Conservation (phyloP, 2,797 vertebrate genomes). For the Cynopterus sphinx region DNA sequence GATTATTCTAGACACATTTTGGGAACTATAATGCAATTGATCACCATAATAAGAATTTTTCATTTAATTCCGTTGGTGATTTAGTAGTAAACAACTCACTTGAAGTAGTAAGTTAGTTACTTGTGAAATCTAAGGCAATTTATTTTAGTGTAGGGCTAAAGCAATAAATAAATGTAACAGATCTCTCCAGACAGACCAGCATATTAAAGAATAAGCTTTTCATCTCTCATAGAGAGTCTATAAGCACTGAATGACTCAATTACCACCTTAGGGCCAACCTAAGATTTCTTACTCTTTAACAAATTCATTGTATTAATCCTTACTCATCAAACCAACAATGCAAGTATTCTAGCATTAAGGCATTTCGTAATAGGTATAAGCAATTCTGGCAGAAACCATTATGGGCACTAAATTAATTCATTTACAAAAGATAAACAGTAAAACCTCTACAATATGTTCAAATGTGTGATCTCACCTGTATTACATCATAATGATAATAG, state of each 20-base stretch:
- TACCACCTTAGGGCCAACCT: background rate
- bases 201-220: conserved; percentile 8
- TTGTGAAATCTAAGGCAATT: conserved; percentile 36
- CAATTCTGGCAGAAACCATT: background rate
- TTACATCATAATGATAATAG: background rate
- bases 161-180: background rate
- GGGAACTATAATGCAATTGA: conserved; percentile 11
- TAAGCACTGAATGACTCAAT: background rate
- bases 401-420: background rate
- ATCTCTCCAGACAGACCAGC: background rate
- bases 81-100: background rate
- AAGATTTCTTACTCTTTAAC: background rate
- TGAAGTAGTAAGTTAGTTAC: conserved; percentile 1
- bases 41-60: background rate
- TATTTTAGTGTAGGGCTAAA: background rate
- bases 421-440: background rate
- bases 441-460: background rate
- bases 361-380: background rate
- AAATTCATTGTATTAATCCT: background rate
- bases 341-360: background rate
- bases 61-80: background rate
- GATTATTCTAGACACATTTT: background rate
- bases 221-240: background rate
- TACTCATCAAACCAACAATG: background rate
- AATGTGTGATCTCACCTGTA: background rate